Percentiles rank a stretch among this genome's conserved stretches.
These are phyloP conservation scores for Ctenopoma multispine DNA, from an alignment of 2,797 vertebrate genomes.

Conservation along the genomic window DNA sequence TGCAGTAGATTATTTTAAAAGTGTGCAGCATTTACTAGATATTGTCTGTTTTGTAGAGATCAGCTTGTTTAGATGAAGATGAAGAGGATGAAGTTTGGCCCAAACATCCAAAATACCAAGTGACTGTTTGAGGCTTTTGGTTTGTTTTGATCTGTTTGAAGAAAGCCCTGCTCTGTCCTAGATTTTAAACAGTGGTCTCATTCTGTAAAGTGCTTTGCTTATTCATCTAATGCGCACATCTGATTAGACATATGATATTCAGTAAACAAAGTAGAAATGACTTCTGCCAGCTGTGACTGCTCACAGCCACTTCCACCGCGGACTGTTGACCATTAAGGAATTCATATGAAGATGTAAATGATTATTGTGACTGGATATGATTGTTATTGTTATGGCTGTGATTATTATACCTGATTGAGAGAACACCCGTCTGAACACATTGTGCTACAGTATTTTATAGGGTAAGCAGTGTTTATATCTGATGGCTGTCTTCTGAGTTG, in stretches of 20 bases:
- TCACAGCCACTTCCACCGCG: not conserved
- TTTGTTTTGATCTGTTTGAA: not conserved
- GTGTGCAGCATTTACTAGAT: not conserved
- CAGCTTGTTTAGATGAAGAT: not conserved
- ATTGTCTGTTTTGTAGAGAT: not conserved
- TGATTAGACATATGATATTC: not conserved
- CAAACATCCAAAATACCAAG: not conserved
- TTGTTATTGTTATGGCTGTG: not conserved
- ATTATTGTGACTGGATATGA: not conserved
- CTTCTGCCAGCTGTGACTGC: not conserved
- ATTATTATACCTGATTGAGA: not conserved
- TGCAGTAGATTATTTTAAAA: not conserved
- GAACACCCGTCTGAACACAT: not conserved
- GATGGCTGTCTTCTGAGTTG: slow-evolving; percentile 22
- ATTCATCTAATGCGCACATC: not conserved
- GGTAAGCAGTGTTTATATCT: not conserved
- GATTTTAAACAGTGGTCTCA: not conserved
- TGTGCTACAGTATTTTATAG: not conserved
- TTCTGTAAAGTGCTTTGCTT: not conserved
- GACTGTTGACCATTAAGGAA: not conserved
- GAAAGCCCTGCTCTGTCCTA: not conserved
- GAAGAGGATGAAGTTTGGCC: no score
- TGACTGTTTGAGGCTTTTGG: not conserved
- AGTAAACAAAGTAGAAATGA: not conserved
- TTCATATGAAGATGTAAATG: not conserved